Conservation (phyloP, 2,888 invertebrate species). For the Eupsilia transversa region DNA sequence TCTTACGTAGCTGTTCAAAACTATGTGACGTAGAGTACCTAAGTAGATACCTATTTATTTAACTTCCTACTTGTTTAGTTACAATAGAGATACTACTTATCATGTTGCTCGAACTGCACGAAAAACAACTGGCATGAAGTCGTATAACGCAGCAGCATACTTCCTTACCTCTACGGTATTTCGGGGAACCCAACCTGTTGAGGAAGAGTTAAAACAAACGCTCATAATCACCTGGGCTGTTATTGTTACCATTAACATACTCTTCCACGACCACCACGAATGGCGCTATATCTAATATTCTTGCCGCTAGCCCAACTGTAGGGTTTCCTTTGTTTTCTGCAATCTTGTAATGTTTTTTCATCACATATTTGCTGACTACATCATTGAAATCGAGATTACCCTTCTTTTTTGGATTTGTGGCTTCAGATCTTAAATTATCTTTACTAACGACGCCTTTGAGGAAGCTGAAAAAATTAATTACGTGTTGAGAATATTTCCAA, state of each 20-base stretch:
- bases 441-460: slow-evolving; percentile 76
- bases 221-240: slow-evolving; percentile 54
- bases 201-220: background rate
- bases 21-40: background rate
- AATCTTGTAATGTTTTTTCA: slow-evolving; percentile 93
- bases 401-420: slow-evolving; percentile 89
- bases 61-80: background rate
- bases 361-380: slow-evolving; percentile 91
- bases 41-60: background rate
- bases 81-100: background rate
- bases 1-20: background rate
- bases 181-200: background rate
- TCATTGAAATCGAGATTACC: slow-evolving; percentile 87
- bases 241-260: slow-evolving; percentile 63
- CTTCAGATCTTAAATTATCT: slow-evolving; percentile 91
- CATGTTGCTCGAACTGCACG: background rate
- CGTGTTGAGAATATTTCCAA: background rate
- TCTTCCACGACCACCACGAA: slow-evolving; percentile 92
- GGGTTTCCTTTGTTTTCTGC: slow-evolving; percentile 84
- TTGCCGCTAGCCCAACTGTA: slow-evolving; percentile 93
- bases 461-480: slow-evolving; percentile 64
- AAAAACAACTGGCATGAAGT: background rate
- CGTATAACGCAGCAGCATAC: background rate
- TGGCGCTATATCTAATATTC: slow-evolving; percentile 94
- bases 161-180: too few species aligned